phyloP scores from a whole-genome alignment of 2,113 vertebrate species.

The Panthera uncia region DNA sequence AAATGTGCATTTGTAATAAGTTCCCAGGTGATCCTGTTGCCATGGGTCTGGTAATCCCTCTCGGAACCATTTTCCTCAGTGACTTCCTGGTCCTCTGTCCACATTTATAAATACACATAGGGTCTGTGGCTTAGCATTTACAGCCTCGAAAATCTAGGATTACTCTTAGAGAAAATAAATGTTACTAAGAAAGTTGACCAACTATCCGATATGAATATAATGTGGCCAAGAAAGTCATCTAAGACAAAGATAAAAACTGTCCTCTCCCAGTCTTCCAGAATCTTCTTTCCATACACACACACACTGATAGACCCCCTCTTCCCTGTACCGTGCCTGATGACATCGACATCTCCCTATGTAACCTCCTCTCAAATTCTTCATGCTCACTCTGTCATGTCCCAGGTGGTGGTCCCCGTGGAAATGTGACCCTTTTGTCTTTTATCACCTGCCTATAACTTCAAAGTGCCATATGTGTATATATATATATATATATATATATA shows the following conservation, averaged over 20 bases:
- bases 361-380: background rate
- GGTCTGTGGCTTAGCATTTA: background rate
- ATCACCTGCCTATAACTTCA: background rate
- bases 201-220: background rate
- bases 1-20: background rate
- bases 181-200: background rate
- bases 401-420: no score
- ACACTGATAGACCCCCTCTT: background rate
- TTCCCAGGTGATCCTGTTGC: background rate
- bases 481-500: no score
- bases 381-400: background rate
- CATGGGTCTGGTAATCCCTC: background rate
- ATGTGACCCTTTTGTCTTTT: background rate
- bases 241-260: background rate
- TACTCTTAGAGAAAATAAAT: background rate
- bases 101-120: background rate
- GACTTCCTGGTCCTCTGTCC: background rate
- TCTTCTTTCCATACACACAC: fast-evolving
- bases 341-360: background rate
- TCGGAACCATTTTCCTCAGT: background rate
- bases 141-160: background rate
- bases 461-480: background rate
- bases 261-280: background rate
- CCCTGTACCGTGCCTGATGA: background rate
- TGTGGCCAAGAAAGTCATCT: background rate